Evolutionary conservation across 2,113 vertebrate species (phyloP).

Genomic region (Heterocephalus glaber): DNA sequence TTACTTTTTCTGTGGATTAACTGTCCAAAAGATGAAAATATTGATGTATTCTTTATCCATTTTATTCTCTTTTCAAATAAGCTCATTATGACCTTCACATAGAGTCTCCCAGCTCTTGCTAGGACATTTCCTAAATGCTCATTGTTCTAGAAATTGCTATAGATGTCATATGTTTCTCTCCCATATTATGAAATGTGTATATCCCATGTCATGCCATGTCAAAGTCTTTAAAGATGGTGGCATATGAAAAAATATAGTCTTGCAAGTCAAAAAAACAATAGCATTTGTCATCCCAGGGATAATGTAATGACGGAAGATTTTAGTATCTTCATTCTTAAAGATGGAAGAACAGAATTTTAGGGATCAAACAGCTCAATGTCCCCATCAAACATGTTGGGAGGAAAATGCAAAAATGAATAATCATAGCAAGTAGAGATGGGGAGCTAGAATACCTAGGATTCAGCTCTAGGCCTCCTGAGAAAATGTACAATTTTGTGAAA

Average conservation of each 20-base stretch:
- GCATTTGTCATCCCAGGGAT: background rate
- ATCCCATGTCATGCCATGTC: background rate
- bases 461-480: background rate
- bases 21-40: background rate
- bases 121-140: background rate
- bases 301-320: background rate
- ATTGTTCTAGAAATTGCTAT: background rate
- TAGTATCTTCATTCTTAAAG: background rate
- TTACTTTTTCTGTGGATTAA: background rate
- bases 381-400: background rate
- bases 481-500: background rate
- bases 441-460: background rate
- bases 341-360: background rate
- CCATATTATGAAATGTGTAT: background rate
- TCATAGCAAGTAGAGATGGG: background rate
- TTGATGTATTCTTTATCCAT: background rate
- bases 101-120: background rate
- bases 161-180: background rate
- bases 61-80: background rate
- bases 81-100: background rate
- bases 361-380: background rate
- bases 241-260: background rate
- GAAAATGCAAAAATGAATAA: background rate
- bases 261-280: background rate
- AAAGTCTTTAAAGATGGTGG: background rate